Base-by-base conservation (phyloP, 2,797 vertebrate species). In the Meriones psammophilus region DNA sequence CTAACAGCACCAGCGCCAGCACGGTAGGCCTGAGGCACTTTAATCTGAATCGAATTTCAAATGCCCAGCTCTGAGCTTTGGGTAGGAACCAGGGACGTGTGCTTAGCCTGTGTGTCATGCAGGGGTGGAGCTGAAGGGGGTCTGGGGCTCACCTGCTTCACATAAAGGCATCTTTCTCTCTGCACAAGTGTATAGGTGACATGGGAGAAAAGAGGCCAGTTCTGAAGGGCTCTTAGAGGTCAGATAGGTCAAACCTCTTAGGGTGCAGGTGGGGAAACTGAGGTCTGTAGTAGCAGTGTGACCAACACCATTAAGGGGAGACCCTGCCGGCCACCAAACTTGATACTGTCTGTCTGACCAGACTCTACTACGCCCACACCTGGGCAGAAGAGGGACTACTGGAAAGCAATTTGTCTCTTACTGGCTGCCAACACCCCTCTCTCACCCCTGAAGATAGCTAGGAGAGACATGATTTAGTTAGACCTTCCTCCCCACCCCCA, bases 381-480 rank as follows among this genome's bases (percentile, higher is more conserved):
- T 5, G 68, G 15, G 13, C 30, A 3, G 73, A 54, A 30, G 56
- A 8, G 77, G 64, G 64, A 20, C 14, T 1, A 0, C 2, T 26
- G 0, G 0, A 46, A 12, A 56, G 36, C 22, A 3, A 2, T 4
- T 1, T 50, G 4, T 22, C 5, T n/a, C 46, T 42, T n/a, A 50
- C 46, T 22, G 15, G 42, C 62, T 22, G 13, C 24, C 20, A 3
- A 14, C 30, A 0, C 4, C n/a, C 58, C 30, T 66, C 8, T 62
- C 30, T 46, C 33, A 62, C 13, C 71, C 74, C 17, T 0, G 22
- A n/a, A 18, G 88, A 22, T 20, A 5, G 5, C 28, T 0, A 1
- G 0, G 8, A 74, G 58, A 56, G 42, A 58, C 0, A 2, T 6
- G 33, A 4, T 5, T 9, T 0, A 50, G 58, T 20, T 9, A 64